Conservation (phyloP, 2,888 invertebrate species). For the Drosophila emarginata region DNA sequence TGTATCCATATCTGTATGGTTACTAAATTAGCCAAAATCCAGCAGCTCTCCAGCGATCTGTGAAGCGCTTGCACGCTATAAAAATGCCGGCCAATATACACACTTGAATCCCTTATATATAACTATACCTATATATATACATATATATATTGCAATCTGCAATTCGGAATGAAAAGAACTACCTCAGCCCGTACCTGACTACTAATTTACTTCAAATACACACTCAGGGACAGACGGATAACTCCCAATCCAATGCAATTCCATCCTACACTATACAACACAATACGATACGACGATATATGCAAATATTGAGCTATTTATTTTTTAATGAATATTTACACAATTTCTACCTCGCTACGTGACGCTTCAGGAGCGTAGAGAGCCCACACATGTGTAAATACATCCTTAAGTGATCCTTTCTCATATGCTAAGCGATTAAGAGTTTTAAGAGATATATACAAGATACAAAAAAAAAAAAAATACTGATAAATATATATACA, state of each 20-base stretch:
- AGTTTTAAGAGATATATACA: slow-evolving; percentile 53
- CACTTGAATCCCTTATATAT: slow-evolving; percentile 12
- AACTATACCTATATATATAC: slow-evolving; percentile 9
- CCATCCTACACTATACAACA: slow-evolving; percentile 1
- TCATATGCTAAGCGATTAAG: slow-evolving; percentile 76
- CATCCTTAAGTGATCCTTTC: slow-evolving; percentile 76
- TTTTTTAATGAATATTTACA: slow-evolving; percentile 75
- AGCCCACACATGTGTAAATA: slow-evolving; percentile 73
- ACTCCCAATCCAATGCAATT: neutral
- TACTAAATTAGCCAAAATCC: slow-evolving; percentile 80
- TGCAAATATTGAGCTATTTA: slow-evolving; percentile 75
- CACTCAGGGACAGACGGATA: slow-evolving; percentile 21
- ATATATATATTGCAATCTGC: slow-evolving; percentile 37
- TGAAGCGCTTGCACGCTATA: slow-evolving; percentile 73
- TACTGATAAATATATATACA: slow-evolving; percentile 24
- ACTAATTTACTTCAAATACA: slow-evolving; percentile 18
- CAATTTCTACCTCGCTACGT: slow-evolving; percentile 60
- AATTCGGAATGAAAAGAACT: slow-evolving; percentile 46
- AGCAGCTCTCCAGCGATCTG: slow-evolving; percentile 47
- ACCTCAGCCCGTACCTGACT: slow-evolving; percentile 75
- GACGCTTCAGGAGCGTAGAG: slow-evolving; percentile 52
- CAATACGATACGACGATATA: slow-evolving; percentile 44
- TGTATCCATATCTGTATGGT: slow-evolving; percentile 85
- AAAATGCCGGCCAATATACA: slow-evolving; percentile 36
- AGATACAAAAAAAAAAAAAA: neutral